Evolutionary conservation across 2,797 vertebrate genomes (phyloP).

Genomic region (Coregonus sp.): DNA sequence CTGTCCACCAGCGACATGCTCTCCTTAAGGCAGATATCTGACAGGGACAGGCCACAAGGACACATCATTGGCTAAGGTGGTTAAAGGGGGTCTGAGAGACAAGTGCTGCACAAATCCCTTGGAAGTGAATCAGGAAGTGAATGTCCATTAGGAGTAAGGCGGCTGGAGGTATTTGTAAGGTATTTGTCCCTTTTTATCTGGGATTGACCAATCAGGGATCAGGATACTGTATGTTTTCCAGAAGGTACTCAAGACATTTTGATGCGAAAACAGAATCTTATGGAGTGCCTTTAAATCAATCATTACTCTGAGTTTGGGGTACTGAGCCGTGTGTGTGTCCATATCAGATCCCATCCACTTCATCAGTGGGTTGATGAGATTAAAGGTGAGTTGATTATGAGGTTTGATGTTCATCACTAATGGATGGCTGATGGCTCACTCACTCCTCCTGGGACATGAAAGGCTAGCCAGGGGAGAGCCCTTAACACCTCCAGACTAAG

Average conservation of each 20-base stretch:
- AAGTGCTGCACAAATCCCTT: background rate
- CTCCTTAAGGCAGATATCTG: constrained; percentile 95
- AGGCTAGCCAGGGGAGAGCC: background rate
- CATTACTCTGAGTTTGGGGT: background rate
- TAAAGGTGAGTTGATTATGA: background rate
- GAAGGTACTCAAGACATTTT: background rate
- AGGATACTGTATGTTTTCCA: background rate
- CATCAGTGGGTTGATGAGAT: constrained; percentile 12
- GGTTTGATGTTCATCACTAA: constrained; percentile 37
- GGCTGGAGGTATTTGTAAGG: background rate
- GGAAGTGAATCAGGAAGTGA: too few species aligned
- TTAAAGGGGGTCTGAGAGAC: background rate
- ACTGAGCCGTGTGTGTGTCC: background rate
- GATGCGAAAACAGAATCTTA: background rate
- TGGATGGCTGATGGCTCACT: background rate
- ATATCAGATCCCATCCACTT: background rate
- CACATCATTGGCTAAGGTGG: constrained; percentile 33
- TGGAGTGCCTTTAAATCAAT: background rate
- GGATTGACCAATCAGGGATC: constrained; percentile 43
- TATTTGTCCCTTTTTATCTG: background rate
- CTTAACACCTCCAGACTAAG: background rate
- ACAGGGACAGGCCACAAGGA: constrained; percentile 30
- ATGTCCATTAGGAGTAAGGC: too few species aligned
- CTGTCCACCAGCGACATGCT: constrained; percentile 93
- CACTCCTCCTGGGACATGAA: background rate